A percentile compares a stretch with the other conserved stretches of the same genome.
Conservation (phyloP, 2,113 vertebrate genomes). For the Melospiza melodia region DNA sequence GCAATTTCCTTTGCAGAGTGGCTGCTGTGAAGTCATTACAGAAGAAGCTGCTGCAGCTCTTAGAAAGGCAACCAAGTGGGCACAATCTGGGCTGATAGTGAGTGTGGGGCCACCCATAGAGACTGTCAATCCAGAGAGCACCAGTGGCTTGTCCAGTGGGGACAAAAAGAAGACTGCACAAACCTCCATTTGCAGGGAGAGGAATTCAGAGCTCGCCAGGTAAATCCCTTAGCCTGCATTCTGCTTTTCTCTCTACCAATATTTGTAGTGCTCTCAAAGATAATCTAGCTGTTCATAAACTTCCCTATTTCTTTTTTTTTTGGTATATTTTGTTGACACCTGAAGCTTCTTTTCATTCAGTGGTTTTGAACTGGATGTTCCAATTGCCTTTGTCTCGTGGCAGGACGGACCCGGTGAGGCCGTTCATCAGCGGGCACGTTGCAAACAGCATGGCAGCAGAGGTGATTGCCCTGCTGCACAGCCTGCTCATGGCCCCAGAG, state of each 20-base stretch:
- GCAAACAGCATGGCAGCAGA: slow-evolving; percentile 99
- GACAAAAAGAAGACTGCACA: slow-evolving; percentile 98
- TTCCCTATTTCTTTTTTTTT: neutral
- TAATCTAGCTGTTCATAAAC: neutral
- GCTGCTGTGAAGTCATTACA: slow-evolving; percentile 94
- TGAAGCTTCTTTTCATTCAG: neutral
- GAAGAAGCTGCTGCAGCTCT: slow-evolving; percentile 93
- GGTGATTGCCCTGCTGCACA: slow-evolving; percentile 94
- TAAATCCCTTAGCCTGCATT: neutral
- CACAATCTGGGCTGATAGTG: slow-evolving; percentile 96
- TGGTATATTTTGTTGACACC: neutral
- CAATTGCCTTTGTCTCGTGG: neutral
- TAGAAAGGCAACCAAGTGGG: slow-evolving; percentile 96
- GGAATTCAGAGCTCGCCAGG: slow-evolving; percentile 95
- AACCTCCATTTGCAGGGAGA: slow-evolving; percentile 92
- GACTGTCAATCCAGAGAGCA: slow-evolving; percentile 78
- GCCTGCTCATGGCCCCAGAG: slow-evolving; percentile 93
- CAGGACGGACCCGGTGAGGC: slow-evolving; percentile 93
- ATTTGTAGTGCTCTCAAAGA: neutral
- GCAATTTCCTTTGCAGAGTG: slow-evolving; percentile 79
- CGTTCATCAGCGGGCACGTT: slow-evolving; percentile 97
- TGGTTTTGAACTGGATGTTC: neutral
- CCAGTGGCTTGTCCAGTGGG: slow-evolving; percentile 86
- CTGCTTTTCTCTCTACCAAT: neutral
- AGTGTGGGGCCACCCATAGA: slow-evolving; percentile 94